Evolutionary conservation across 2,113 vertebrate genomes (phyloP).

Genomic region (Pundamilia nyererei): DNA sequence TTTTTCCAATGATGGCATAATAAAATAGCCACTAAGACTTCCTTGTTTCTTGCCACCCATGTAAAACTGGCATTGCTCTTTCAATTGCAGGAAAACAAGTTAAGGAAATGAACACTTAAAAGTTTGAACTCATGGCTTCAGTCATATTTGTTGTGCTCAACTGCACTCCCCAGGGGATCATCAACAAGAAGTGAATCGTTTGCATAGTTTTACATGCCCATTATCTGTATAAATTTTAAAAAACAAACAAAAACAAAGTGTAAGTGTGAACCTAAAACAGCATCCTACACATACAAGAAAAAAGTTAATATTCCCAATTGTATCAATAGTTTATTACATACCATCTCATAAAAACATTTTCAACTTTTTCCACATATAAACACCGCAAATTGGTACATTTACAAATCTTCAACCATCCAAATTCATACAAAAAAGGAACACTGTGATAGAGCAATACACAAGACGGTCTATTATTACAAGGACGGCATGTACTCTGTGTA

Average conservation of each 20-base stretch:
- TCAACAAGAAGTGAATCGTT: background rate
- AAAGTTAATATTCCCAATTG: background rate
- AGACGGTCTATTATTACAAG: slow-evolving; percentile 44
- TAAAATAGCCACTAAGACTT: background rate
- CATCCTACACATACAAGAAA: background rate
- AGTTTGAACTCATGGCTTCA: background rate
- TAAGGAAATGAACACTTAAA: background rate
- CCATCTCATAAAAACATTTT: slow-evolving; percentile 63
- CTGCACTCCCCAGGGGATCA: background rate
- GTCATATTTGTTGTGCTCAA: background rate
- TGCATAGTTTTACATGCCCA: background rate
- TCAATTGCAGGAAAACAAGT: background rate
- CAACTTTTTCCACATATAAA: slow-evolving; percentile 63
- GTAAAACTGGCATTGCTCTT: background rate
- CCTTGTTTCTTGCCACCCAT: background rate
- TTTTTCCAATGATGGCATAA: background rate
- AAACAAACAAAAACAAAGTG: background rate
- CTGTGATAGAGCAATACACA: slow-evolving; percentile 44
- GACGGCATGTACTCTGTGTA: slow-evolving; percentile 13
- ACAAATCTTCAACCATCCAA: slow-evolving; percentile 62
- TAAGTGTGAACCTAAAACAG: background rate
- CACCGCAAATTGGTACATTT: slow-evolving; percentile 70
- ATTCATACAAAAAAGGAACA: slow-evolving; percentile 64
- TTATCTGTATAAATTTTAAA: background rate
- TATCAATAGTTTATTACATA: slow-evolving; percentile 68